These are phyloP conservation scores for Yponomeuta malinellus DNA, from an alignment of 2,888 invertebrate species.

Conservation along the genomic window DNA sequence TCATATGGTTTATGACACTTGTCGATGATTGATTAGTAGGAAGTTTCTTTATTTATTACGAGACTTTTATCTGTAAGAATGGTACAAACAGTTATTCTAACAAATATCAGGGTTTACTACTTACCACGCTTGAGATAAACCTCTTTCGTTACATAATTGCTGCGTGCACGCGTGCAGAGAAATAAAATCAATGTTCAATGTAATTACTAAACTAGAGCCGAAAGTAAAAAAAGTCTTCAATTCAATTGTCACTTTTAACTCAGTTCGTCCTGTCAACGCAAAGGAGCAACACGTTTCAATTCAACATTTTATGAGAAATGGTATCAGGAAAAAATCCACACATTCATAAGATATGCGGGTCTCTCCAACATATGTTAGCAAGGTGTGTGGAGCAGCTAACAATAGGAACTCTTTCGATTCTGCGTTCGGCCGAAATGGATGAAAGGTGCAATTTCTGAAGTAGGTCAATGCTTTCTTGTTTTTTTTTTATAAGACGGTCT, in stretches of 20 bases:
- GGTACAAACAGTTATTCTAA: too few relatives aligned
- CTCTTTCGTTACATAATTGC: too few relatives aligned
- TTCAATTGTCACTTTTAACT: background rate
- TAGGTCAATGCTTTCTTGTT: conserved; percentile 48
- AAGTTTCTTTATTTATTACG: too few relatives aligned
- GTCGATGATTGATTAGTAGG: too few relatives aligned
- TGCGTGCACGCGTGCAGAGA: too few relatives aligned
- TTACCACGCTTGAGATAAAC: too few relatives aligned
- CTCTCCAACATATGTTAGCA: conserved; percentile 47
- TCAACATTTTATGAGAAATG: conserved; percentile 23
- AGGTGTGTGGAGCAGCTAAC: conserved; percentile 44
- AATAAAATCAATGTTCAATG: too few relatives aligned
- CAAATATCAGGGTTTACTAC: too few relatives aligned
- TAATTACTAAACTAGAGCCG: background rate
- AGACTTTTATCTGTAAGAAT: too few relatives aligned
- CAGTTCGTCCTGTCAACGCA: background rate
- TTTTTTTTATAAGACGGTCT: conserved; percentile 39
- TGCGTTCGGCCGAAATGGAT: conserved; percentile 14
- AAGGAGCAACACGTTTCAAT: conserved; percentile 34
- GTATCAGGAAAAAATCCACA: conserved; percentile 28
- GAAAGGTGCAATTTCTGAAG: conserved; percentile 66
- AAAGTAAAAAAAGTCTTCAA: background rate
- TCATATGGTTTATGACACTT: too few relatives aligned
- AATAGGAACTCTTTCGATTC: conserved; percentile 50
- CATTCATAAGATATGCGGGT: conserved; percentile 44